A percentile compares a stretch with the other conserved stretches of the same genome.
phyloP scores from a whole-genome alignment of 2,888 invertebrate genomes.

The Drepanosiphum platanoidis region DNA sequence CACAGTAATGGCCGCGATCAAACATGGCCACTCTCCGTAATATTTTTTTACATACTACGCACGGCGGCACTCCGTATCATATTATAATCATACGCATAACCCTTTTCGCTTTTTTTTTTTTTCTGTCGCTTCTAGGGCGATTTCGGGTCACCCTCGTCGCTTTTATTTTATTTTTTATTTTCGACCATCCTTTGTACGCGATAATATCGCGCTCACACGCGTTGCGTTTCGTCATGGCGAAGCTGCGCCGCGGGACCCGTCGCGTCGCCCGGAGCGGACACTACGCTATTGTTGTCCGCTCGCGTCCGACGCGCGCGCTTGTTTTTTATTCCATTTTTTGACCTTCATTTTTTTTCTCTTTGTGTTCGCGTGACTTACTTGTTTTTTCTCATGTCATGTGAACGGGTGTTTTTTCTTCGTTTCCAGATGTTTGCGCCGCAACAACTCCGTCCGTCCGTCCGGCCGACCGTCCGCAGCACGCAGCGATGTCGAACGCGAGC shows the following conservation, averaged over 20 bases:
- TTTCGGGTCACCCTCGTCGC: background rate
- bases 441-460: conserved; percentile 63
- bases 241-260: background rate
- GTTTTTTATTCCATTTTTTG: background rate
- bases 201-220: background rate
- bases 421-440: background rate
- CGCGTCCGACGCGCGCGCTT: background rate
- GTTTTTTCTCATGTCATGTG: no score
- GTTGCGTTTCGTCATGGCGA: background rate
- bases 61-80: background rate
- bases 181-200: background rate
- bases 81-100: background rate
- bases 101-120: background rate
- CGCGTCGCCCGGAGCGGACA: no score
- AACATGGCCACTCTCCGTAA: conserved; percentile 1
- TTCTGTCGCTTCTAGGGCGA: background rate
- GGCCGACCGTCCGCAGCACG: conserved; percentile 27
- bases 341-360: background rate
- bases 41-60: no score
- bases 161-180: background rate
- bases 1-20: background rate
- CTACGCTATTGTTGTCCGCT: background rate
- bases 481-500: conserved; percentile 63
- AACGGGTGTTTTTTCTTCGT: background rate
- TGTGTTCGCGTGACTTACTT: background rate